Evolutionary conservation across 2,113 vertebrate species (phyloP).

Genomic region (Puffinus mauretanicus): DNA sequence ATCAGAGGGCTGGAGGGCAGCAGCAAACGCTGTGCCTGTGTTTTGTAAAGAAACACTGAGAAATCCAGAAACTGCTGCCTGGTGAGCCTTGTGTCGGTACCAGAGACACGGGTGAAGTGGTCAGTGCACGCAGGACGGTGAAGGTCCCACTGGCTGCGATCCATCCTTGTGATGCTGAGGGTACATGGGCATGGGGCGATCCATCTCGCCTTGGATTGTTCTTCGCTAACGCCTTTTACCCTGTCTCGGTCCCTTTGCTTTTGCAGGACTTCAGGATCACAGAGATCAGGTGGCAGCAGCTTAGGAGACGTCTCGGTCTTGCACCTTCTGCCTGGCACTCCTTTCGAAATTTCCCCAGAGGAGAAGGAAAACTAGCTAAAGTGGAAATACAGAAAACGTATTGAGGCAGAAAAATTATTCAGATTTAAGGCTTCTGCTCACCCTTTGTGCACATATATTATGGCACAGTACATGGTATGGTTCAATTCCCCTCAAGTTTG

Average conservation of each 20-base stretch:
- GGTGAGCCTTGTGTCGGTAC: background rate
- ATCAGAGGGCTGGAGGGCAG: background rate
- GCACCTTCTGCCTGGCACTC: background rate
- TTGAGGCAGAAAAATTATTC: constrained; percentile 15
- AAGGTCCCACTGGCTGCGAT: background rate
- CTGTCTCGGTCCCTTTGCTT: accelerated
- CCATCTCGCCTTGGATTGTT: background rate
- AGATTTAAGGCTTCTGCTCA: background rate
- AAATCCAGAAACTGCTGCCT: background rate
- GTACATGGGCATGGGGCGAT: accelerated
- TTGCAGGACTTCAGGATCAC: background rate
- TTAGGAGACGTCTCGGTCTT: background rate
- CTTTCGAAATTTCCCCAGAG: background rate
- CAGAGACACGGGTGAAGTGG: accelerated
- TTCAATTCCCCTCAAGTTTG: background rate
- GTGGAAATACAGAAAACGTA: background rate
- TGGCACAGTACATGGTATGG: background rate
- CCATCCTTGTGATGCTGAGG: background rate
- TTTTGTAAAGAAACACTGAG: background rate
- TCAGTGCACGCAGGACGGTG: accelerated
- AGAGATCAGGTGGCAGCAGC: background rate
- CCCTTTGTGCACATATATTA: background rate
- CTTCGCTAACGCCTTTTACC: background rate
- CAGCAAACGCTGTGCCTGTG: background rate
- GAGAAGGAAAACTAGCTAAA: background rate